Percentiles rank a stretch among this genome's conserved stretches.
These are phyloP conservation scores for Heliconius eleuchia DNA, from an alignment of 1,140 invertebrate genomes.

Conservation along the genomic window DNA sequence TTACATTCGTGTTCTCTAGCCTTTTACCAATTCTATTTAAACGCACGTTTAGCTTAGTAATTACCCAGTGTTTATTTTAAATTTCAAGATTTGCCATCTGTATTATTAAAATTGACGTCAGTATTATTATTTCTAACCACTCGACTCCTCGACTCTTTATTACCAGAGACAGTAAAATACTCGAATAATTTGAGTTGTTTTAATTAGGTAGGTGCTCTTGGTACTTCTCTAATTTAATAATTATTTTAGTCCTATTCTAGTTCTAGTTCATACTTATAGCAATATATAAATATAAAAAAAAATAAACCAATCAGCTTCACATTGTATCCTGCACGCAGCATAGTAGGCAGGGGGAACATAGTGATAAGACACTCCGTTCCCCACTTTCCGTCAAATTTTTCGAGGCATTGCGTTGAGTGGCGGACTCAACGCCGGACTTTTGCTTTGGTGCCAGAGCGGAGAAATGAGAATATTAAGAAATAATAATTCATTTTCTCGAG, in stretches of 20 bases:
- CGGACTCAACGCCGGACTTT: too few species aligned
- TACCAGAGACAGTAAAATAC: not conserved
- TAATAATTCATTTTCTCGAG: too few species aligned
- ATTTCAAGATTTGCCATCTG: not conserved
- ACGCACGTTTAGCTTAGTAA: conserved; percentile 62
- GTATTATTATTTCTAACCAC: not conserved
- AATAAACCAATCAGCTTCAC: too few species aligned
- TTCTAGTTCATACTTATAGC: not conserved
- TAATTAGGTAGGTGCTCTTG: not conserved
- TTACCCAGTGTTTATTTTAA: conserved; percentile 55
- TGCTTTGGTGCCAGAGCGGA: too few species aligned
- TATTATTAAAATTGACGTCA: not conserved
- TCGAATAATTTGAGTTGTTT: not conserved
- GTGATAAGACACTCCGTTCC: too few species aligned
- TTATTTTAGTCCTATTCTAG: not conserved
- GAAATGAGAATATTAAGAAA: too few species aligned
- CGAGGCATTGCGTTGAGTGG: too few species aligned
- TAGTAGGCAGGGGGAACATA: too few species aligned
- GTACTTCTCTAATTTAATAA: not conserved
- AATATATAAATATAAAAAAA: too few species aligned
- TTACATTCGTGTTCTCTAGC: conserved; percentile 72
- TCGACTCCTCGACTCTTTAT: not conserved
- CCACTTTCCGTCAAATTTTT: too few species aligned
- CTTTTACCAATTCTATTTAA: conserved; percentile 73
- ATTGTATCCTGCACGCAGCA: too few species aligned